Evolutionary conservation across 2,888 invertebrate species (phyloP), one percentile per base, ranked within the genome.

Genomic region (Lochmaea crataegi): DNA sequence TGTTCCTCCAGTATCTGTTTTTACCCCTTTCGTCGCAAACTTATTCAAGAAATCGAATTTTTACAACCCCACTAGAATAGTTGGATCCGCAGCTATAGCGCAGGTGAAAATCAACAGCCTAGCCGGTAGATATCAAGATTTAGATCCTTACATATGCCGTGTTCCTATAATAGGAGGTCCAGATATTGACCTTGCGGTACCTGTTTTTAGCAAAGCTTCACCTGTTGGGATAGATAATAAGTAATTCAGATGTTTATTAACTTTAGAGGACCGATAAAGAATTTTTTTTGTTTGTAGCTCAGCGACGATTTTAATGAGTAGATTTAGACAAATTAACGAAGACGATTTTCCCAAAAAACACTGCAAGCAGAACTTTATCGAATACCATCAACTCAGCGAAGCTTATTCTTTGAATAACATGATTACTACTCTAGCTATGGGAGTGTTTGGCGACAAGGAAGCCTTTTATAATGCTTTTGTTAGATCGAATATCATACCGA

Each of bases 151-250:
- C 51, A 85, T 88, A 71, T 89, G 92, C 7, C 88, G 89, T 79
- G 89, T 91, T n/a, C 92, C 93, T 1, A 89, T 93, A 2, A 72
- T 87, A 41, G 92, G 93, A 65, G 93, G 93, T 11, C 92, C 83
- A n/a, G 90, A 92, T 75, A 89, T 90, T 26, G 88, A 90, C 73
- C 90, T 91, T 51, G 90, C 92, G 74, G 88, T 93, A 67, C 93
- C 93, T 1, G 84, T 93, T 42, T 89, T 92, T 75, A 91, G 91
- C 10, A 90, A 90, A 82, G 87, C 89, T 41, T 87, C 86, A 9
- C 91, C 92, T 1, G 78, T 82, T 6, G 81, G 79, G 45, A 26
- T 76, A 7, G 66, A 32, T 48, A 72, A 69, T 26, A 74, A 60
- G 77, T 77, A 57, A 45, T 45, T 12, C 4, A n/a, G 1, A n/a